phyloP scores from a whole-genome alignment of 2,797 vertebrate genomes.

The Australoheros facetus region DNA sequence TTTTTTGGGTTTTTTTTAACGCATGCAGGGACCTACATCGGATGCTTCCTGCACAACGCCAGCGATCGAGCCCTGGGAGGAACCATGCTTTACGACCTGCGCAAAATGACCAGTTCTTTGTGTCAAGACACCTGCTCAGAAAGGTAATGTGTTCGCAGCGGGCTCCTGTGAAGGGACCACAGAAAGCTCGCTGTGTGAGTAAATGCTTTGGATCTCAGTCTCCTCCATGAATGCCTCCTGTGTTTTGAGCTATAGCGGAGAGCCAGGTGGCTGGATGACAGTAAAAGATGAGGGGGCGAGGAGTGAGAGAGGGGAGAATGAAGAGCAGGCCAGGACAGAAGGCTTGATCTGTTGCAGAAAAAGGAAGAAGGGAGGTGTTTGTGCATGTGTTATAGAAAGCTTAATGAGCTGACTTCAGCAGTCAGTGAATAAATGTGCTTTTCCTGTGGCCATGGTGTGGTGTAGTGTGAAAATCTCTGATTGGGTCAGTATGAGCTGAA shows the following conservation, averaged over 20 bases:
- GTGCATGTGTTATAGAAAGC: constrained; percentile 51
- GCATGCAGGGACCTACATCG: constrained; percentile 87
- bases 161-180: constrained; percentile 51
- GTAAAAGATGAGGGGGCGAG: constrained; percentile 60
- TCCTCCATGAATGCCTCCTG: constrained; percentile 73
- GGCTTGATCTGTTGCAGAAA: constrained; percentile 67
- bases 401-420: constrained; percentile 63
- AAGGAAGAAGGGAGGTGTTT: constrained; percentile 52
- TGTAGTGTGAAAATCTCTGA: constrained; percentile 2
- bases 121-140: constrained; percentile 96
- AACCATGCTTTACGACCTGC: constrained; percentile 92
- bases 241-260: constrained; percentile 65
- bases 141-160: constrained; percentile 81
- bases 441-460: constrained; percentile 16
- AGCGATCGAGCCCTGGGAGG: constrained; percentile 89
- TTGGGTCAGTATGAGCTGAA: constrained; percentile 13
- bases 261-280: constrained; percentile 79
- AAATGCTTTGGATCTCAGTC: constrained; percentile 62
- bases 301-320: constrained; percentile 33
- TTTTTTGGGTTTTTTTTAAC: not conserved
- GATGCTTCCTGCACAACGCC: constrained; percentile 89
- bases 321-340: constrained; percentile 62
- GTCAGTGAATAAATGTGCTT: constrained; percentile 55
- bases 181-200: constrained; percentile 71
- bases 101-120: constrained; percentile 94